Evolutionary conservation across 1,140 invertebrate species (phyloP).

Genomic region (Mya arenaria): DNA sequence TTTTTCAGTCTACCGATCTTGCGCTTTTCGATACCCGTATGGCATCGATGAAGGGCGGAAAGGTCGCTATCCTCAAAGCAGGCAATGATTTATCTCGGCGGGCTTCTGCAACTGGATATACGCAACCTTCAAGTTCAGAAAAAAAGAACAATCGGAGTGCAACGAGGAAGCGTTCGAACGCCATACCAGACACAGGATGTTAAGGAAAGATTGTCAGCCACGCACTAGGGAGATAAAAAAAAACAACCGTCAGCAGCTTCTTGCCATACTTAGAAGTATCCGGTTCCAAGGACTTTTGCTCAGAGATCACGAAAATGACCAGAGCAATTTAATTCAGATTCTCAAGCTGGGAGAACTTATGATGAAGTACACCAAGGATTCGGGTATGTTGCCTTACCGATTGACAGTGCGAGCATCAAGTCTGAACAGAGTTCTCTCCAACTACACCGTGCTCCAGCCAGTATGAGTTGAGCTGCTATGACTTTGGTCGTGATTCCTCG

Average conservation of each 20-base stretch:
- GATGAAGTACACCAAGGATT: too few species aligned
- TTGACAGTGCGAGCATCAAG: too few species aligned
- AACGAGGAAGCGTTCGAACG: constrained; percentile 35
- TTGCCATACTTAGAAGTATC: constrained; percentile 19
- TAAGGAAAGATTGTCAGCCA: not conserved
- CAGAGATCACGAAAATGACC: too few species aligned
- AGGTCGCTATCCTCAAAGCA: not conserved
- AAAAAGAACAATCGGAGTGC: constrained; percentile 22
- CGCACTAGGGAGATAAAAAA: constrained; percentile 9
- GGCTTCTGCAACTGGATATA: constrained; percentile 43
- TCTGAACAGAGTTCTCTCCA: too few species aligned
- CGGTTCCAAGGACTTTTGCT: constrained; percentile 20
- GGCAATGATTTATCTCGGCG: constrained; percentile 6
- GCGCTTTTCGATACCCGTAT: constrained; percentile 16
- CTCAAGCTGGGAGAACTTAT: too few species aligned
- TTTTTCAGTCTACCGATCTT: constrained; percentile 19
- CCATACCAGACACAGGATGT: not conserved
- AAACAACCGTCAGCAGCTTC: constrained; percentile 20
- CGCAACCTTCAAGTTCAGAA: constrained; percentile 26
- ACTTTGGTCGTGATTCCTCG: too few species aligned
- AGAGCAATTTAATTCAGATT: constrained; percentile 40
- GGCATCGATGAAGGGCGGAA: not conserved
- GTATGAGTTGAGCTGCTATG: too few species aligned
- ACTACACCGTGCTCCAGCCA: too few species aligned
- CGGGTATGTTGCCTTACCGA: too few species aligned